Evolutionary conservation across 1,140 invertebrate genomes (phyloP).

Genomic region (Carposina sasakii): DNA sequence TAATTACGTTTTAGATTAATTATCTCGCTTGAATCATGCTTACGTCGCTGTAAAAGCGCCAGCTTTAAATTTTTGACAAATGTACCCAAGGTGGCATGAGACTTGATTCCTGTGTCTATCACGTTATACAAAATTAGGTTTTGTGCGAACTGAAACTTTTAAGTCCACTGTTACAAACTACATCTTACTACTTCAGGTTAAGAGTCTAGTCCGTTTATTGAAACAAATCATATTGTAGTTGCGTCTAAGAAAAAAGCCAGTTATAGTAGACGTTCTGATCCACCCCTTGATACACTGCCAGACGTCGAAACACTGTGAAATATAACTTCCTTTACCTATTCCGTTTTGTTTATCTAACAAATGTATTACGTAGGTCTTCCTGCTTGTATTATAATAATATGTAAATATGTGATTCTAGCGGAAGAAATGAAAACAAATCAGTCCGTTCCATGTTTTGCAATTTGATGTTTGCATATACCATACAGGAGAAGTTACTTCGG

Average conservation of each 20-base stretch:
- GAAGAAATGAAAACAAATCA: constrained; percentile 60
- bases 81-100: constrained; percentile 27
- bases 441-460: too few species aligned
- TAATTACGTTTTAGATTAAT: too few species aligned
- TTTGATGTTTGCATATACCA: too few species aligned
- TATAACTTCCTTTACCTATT: constrained; percentile 49
- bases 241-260: too few species aligned
- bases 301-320: constrained; percentile 42
- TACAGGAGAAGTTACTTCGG: too few species aligned
- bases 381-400: constrained; percentile 45
- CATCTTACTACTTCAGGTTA: too few species aligned
- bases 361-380: constrained; percentile 53
- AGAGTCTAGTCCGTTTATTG: too few species aligned
- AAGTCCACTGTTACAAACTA: too few species aligned
- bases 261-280: constrained; percentile 34
- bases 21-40: neutral
- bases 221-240: too few species aligned
- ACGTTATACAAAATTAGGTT: too few species aligned
- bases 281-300: constrained; percentile 25
- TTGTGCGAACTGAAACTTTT: too few species aligned
- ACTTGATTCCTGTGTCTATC: too few species aligned
- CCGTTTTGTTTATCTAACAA: constrained; percentile 54
- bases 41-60: neutral
- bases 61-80: constrained; percentile 37
- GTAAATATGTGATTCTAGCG: constrained; percentile 51